Evolutionary conservation across 2,888 invertebrate genomes (phyloP).

Genomic region (Bembecia ichneumoniformis): DNA sequence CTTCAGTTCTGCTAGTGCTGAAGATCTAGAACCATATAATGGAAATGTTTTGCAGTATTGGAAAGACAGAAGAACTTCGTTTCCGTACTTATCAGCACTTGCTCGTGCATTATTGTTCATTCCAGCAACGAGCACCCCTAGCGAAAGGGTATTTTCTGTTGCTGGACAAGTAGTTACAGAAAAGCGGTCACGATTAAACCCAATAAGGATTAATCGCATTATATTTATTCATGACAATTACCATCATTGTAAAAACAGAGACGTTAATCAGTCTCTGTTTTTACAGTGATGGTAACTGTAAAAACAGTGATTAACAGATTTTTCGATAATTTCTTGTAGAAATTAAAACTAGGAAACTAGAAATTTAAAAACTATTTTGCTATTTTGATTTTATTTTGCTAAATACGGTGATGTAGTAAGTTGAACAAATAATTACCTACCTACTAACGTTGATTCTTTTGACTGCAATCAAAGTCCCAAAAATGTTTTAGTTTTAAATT

Average conservation of each 20-base stretch:
- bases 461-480: too few species aligned
- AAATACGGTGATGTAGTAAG: too few species aligned
- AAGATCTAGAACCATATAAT: not conserved
- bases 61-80: slow-evolving; percentile 1
- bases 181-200: slow-evolving; percentile 7
- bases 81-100: slow-evolving; percentile 3
- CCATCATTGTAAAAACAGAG: not conserved
- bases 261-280: too few species aligned
- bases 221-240: slow-evolving; percentile 2
- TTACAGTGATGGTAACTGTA: too few species aligned
- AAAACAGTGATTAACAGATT: too few species aligned
- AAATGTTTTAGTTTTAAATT: too few species aligned
- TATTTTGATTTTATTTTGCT: too few species aligned
- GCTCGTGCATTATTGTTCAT: slow-evolving; percentile 4
- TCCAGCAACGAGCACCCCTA: slow-evolving; percentile 12
- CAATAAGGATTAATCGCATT: slow-evolving; percentile 6
- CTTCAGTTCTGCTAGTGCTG: not conserved
- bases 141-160: slow-evolving; percentile 11
- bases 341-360: too few species aligned
- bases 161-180: slow-evolving; percentile 8
- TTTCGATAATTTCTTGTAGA: too few species aligned
- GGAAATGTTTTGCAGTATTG: slow-evolving; percentile 4
- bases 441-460: too few species aligned
- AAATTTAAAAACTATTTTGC: too few species aligned
- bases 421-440: too few species aligned